Evolutionary conservation across 2,797 vertebrate genomes (phyloP), one percentile per base, ranked within the genome.

Genomic region (Ceryle rudis): DNA sequence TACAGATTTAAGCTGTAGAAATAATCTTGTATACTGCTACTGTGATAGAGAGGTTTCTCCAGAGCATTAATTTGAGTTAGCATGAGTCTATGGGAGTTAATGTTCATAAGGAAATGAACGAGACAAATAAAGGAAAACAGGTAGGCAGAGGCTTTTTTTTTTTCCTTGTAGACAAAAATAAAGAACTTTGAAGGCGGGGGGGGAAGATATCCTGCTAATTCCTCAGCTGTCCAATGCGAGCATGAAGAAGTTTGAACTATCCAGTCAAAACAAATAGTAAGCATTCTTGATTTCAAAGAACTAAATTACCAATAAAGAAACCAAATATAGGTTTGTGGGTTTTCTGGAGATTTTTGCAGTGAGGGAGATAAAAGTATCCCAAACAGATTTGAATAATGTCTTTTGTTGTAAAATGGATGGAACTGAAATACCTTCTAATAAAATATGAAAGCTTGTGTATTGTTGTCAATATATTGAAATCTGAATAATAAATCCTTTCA

Each of bases 1-100:
- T 21, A 70, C 35, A 82, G 10, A 82, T 77, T 64, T 49, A 85
- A 81, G 25, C 15, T 90, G 95, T 51, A 83, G 52, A 92, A 95
- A 83, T 77, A 73, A 71, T 78, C 25, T 77, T 47, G 9, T 73
- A n/a, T 70, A 26, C 17, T 21, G 11, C 11, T 64, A 25, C 73
- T 89, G 58, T 44, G 35, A 89, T 26, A 66, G 3, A 84, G 37
- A 46, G 0, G 0, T 20, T 89, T 35, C 9, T 89, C 19, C 33
- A 46, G 35, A 80, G 14, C 14, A 23, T 80, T 89, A 85, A 81
- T 39, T 21, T 58, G 23, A 77, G 28, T 55, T 73, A 85, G 58
- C 3, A 42, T 5, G 16, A 70, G n/a, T 41, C 52, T 86, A 2
- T 17, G 37, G 12, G 37, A 84, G 42, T 33, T 69, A 81, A 39